Percentiles rank a stretch among this genome's conserved stretches.
phyloP scores from a whole-genome alignment of 1,140 invertebrate species.

The Drosophila ambigua region DNA sequence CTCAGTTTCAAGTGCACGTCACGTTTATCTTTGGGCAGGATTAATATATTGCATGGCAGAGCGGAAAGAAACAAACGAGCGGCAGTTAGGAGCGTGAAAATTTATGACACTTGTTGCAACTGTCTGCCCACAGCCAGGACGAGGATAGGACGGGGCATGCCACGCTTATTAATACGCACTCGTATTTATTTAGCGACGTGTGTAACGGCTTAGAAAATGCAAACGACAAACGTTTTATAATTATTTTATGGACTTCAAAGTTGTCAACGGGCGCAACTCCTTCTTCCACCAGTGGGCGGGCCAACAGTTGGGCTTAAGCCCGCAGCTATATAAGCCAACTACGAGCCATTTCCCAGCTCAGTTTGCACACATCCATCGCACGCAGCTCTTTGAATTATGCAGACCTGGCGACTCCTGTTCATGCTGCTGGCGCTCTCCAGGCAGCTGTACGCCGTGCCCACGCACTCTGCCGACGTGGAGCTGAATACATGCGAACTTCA shows the following conservation, averaged over 20 bases:
- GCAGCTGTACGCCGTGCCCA: conserved; percentile 46
- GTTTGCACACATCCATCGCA: conserved; percentile 41
- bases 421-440: conserved; percentile 42
- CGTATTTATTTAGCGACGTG: conserved; percentile 74
- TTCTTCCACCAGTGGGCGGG: conserved; percentile 9
- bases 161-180: conserved; percentile 71
- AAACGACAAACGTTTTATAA: conserved; percentile 82
- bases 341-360: conserved; percentile 42
- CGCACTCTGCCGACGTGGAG: conserved; percentile 42
- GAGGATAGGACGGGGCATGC: conserved; percentile 28
- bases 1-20: conserved; percentile 68
- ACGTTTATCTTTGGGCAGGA: conserved; percentile 77
- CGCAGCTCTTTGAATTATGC: conserved; percentile 33
- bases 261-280: conserved; percentile 34
- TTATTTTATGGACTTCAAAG: conserved; percentile 83
- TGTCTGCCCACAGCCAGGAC: conserved; percentile 25
- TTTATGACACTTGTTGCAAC: conserved; percentile 81
- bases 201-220: conserved; percentile 82
- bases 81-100: conserved; percentile 59
- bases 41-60: conserved; percentile 66
- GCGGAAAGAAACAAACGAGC: conserved; percentile 49
- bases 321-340: conserved; percentile 54
- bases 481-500: conserved; percentile 71
- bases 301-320: conserved; percentile 3
- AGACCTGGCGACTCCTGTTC: conserved; percentile 55